Evolutionary conservation across 1,140 invertebrate genomes (phyloP), one percentile per base, ranked within the genome.

Genomic region (Conopomorpha cramerella): DNA sequence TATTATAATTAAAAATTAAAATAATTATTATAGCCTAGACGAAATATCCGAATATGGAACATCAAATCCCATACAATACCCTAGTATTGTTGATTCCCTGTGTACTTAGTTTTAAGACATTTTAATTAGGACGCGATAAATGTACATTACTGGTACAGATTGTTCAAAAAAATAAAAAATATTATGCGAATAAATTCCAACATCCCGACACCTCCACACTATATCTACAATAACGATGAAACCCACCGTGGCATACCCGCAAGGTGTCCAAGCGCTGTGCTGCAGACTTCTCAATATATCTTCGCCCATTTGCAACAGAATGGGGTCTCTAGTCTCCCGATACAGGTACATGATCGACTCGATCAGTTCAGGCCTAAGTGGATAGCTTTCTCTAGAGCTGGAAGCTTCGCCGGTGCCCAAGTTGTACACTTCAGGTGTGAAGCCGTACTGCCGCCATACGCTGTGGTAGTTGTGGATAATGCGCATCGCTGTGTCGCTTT

Each of bases 311-410:
- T 95, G 86, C 27, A 99, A 76, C 39, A 98, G 76, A 62, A 88
- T 91, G 2, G 94, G 93, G 78, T 99, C 96, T 28, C 88, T 86
- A 0, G 96, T 99, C 0, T 95, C 92, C 56, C 90, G 79, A 58
- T 98, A 98, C 8, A 99, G 67, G 66, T 99, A 98, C 93, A 99
- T 95, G 10, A 96, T 86, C 26, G 94, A 97, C 72, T 99, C 97
- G 19, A 96, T 87, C 1, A 99, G 83, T 77, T 99, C 97, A 1
- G 97, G 97, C 39, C 97, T 77, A 8, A 99, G 74, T 0, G 97
- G 97, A 74, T 99, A 99, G 7, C 93, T 91, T 72, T 98, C 93
- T 28, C 95, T 79, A 44, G 93, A 89, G 6, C 82, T 78, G 1
- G 90, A 87, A 2, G 90, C 89, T 66, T 96, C 91, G 12, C 84